Percentiles rank a stretch among this genome's conserved stretches.
These are phyloP conservation scores for Lucilia cuprina DNA, from an alignment of 1,140 invertebrate species.

Conservation along the genomic window DNA sequence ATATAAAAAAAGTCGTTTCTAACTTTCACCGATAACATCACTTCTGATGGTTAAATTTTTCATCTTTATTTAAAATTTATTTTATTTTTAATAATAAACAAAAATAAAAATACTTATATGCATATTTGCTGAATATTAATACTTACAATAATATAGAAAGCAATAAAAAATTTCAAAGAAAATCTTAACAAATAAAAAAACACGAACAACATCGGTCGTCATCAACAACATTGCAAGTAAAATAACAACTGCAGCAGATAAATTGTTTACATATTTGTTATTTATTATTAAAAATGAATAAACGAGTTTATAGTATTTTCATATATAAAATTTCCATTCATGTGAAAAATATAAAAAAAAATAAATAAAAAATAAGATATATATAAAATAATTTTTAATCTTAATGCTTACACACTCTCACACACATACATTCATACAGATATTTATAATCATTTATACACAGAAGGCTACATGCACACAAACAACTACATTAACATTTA, in stretches of 20 bases:
- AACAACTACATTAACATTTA: background rate
- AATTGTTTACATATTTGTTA: background rate
- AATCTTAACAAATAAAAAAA: background rate
- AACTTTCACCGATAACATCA: no score
- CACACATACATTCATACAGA: background rate
- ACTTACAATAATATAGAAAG: background rate
- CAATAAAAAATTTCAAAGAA: background rate
- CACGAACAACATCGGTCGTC: background rate
- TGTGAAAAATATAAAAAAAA: background rate
- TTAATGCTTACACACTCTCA: background rate
- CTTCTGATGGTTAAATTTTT: no score
- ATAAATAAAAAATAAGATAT: no score
- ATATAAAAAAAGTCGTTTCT: no score
- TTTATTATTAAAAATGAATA: background rate
- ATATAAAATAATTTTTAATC: constrained; percentile 8
- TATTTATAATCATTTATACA: background rate
- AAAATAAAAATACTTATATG: no score
- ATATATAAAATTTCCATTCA: background rate
- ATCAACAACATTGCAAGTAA: background rate
- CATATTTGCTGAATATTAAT: no score
- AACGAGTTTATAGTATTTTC: background rate
- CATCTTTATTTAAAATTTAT: no score
- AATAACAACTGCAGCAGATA: background rate
- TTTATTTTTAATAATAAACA: no score
- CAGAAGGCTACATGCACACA: background rate